A percentile compares a stretch with the other conserved stretches of the same genome.
phyloP scores from a whole-genome alignment of 2,113 vertebrate genomes.

The Sinocyclocheilus maitianheensis region DNA sequence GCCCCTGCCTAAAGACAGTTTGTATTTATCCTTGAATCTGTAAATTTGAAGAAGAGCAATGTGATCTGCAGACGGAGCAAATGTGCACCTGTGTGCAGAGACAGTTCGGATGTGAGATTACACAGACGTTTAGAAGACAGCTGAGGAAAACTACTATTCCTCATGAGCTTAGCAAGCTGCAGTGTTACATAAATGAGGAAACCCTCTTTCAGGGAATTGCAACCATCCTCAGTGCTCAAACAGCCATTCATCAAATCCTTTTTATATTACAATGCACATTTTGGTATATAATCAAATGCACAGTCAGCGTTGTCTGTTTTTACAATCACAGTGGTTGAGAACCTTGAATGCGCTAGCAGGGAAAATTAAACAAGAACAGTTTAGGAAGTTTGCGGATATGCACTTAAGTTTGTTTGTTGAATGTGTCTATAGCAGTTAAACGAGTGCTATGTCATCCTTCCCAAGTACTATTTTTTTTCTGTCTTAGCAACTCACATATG shows the following conservation, averaged over 20 bases:
- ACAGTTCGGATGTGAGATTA: constrained; percentile 8
- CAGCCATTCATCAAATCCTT: constrained; percentile 42
- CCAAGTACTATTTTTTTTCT: constrained; percentile 1
- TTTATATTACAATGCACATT: constrained; percentile 35
- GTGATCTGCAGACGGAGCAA: constrained; percentile 36
- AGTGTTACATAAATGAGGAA: constrained; percentile 31
- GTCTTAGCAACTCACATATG: constrained; percentile 7
- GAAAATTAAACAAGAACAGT: constrained; percentile 34
- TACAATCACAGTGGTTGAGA: constrained; percentile 35
- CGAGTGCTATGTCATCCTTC: constrained; percentile 46
- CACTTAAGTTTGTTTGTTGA: constrained; percentile 55
- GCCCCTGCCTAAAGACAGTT: background rate
- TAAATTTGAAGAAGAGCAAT: background rate
- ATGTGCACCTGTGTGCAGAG: constrained; percentile 24
- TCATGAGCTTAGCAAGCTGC: constrained; percentile 6
- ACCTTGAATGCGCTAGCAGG: constrained; percentile 1
- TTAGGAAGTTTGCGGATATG: constrained; percentile 43
- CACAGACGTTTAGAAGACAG: constrained; percentile 15
- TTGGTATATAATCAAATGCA: constrained; percentile 43
- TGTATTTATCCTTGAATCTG: background rate
- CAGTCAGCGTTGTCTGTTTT: constrained; percentile 36
- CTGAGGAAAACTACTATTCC: background rate
- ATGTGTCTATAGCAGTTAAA: constrained; percentile 52
- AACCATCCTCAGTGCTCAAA: constrained; percentile 40
- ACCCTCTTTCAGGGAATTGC: constrained; percentile 36